Conservation (phyloP, 2,888 invertebrate genomes). For the Eurois occulta region DNA sequence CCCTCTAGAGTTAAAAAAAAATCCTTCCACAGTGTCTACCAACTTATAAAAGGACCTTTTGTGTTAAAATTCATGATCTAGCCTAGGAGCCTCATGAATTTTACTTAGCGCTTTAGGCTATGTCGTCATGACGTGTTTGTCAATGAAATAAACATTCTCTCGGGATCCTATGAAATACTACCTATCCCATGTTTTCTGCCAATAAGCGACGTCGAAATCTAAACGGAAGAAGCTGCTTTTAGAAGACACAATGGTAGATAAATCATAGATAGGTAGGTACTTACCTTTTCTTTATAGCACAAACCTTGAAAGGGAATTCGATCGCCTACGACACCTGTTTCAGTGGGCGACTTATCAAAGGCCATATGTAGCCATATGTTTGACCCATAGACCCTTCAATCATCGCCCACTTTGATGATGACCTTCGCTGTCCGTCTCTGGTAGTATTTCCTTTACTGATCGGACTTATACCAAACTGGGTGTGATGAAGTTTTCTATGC, state of each 20-base stretch:
- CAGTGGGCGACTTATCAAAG: conserved; percentile 64
- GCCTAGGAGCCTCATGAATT: too few species aligned
- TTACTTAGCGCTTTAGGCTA: background rate
- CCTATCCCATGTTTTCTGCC: background rate
- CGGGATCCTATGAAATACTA: background rate
- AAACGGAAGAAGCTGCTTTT: background rate
- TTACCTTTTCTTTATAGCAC: background rate
- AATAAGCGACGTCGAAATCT: background rate
- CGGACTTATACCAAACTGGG: background rate
- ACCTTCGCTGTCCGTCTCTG: conserved; percentile 20
- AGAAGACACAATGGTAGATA: too few species aligned
- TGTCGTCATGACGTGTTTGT: background rate
- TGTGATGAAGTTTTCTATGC: background rate
- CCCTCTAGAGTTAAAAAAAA: background rate
- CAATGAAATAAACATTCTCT: too few species aligned
- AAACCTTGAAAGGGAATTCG: conserved; percentile 35
- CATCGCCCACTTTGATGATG: conserved; percentile 30
- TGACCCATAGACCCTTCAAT: conserved; percentile 23
- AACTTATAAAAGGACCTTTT: background rate
- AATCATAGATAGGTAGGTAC: background rate
- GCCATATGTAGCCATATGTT: conserved; percentile 74
- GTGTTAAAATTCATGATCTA: background rate
- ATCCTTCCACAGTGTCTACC: background rate
- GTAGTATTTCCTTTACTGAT: background rate
- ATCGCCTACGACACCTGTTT: conserved; percentile 36